These are phyloP conservation scores for Gnathonemus echidnorhynchus DNA, from an alignment of 2,113 vertebrate genomes.

Conservation along the genomic window DNA sequence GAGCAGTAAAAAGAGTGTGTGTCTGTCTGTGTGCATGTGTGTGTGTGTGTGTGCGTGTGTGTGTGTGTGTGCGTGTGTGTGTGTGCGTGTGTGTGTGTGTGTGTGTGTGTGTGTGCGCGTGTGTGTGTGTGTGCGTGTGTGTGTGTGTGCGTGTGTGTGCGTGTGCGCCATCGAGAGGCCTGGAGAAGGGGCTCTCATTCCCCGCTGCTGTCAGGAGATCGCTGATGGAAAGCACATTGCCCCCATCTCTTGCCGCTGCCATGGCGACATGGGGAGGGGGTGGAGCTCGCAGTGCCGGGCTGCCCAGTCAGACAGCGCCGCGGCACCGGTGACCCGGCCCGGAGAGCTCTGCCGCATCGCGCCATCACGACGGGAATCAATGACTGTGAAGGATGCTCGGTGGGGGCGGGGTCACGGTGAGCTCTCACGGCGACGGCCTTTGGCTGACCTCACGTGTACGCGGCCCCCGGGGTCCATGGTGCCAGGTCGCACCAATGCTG, in stretches of 20 bases:
- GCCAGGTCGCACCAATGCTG: background rate
- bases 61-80: no score
- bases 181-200: background rate
- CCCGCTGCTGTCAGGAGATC: background rate
- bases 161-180: background rate
- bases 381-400: background rate
- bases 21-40: background rate
- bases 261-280: background rate
- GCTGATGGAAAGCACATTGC: background rate
- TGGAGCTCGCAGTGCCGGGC: background rate
- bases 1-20: background rate
- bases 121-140: background rate
- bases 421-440: background rate
- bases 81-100: no score
- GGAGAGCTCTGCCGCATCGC: background rate
- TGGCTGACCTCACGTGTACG: background rate
- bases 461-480: background rate
- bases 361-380: background rate
- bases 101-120: no score
- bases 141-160: background rate
- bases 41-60: background rate
- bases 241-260: background rate
- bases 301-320: background rate
- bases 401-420: background rate
- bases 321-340: background rate